phyloP scores from a whole-genome alignment of 2,797 vertebrate species.

The Pteronotus mesoamericanus region DNA sequence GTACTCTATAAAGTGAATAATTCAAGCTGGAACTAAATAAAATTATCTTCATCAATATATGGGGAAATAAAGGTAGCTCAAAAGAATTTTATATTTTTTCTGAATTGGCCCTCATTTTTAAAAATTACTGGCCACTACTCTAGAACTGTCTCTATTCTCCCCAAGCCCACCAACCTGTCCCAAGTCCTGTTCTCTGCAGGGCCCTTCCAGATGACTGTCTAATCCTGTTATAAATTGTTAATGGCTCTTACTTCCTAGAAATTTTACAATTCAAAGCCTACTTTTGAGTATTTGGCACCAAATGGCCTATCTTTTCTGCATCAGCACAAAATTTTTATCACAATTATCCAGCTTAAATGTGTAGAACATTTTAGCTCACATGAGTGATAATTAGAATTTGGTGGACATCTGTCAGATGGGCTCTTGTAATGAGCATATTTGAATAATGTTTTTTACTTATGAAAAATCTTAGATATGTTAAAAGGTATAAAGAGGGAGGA shows the following conservation, averaged over 20 bases:
- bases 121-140: background rate
- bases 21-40: background rate
- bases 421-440: background rate
- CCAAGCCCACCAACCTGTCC: background rate
- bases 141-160: background rate
- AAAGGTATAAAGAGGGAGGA: background rate
- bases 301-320: background rate
- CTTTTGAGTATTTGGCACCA: background rate
- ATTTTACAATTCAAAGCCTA: background rate
- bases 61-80: background rate
- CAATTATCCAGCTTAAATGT: background rate
- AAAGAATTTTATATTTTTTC: background rate
- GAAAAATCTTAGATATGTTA: background rate
- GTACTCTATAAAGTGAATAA: background rate
- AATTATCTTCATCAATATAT: background rate
- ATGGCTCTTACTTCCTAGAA: background rate
- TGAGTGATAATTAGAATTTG: background rate
- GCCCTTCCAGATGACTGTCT: background rate
- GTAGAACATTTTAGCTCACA: background rate
- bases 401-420: background rate
- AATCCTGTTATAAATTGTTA: background rate
- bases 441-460: background rate
- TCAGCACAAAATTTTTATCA: background rate
- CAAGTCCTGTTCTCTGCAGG: background rate
- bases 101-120: background rate